These are phyloP conservation scores for Micrastur ruficollis DNA, from an alignment of 2,797 vertebrate species.

Conservation along the genomic window DNA sequence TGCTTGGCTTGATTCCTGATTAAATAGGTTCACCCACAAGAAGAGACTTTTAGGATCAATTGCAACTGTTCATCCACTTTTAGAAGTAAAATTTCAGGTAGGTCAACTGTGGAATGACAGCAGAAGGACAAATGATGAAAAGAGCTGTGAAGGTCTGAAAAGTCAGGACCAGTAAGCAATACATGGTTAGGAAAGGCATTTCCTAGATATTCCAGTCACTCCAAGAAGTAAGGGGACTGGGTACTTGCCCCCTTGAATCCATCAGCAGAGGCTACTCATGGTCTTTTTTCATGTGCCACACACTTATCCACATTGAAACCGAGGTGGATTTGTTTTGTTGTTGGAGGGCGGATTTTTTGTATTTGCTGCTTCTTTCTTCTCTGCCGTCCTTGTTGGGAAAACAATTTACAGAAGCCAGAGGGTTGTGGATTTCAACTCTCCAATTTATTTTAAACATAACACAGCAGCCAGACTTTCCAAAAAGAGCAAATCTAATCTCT, in stretches of 20 bases:
- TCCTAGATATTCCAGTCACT: neutral
- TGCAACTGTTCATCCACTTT: neutral
- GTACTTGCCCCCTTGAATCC: neutral
- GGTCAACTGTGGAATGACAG: neutral
- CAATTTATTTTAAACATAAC: neutral
- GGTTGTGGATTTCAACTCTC: neutral
- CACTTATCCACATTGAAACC: neutral
- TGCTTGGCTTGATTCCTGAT: neutral
- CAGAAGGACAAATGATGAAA: neutral
- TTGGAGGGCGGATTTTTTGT: neutral
- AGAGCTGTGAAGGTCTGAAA: neutral
- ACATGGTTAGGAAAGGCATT: neutral
- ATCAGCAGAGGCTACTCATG: neutral
- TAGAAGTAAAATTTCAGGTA: neutral
- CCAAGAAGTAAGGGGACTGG: neutral
- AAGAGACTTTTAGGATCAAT: neutral
- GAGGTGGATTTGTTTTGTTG: neutral
- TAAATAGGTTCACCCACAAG: neutral
- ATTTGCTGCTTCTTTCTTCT: neutral
- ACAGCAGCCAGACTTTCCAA: neutral
- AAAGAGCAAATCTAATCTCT: neutral
- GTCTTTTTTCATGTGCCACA: neutral
- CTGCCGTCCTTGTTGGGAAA: neutral
- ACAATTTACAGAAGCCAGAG: neutral
- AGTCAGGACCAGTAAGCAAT: neutral